These are phyloP conservation scores for Phania funesta DNA, from an alignment of 2,888 invertebrate species.

Conservation along the genomic window DNA sequence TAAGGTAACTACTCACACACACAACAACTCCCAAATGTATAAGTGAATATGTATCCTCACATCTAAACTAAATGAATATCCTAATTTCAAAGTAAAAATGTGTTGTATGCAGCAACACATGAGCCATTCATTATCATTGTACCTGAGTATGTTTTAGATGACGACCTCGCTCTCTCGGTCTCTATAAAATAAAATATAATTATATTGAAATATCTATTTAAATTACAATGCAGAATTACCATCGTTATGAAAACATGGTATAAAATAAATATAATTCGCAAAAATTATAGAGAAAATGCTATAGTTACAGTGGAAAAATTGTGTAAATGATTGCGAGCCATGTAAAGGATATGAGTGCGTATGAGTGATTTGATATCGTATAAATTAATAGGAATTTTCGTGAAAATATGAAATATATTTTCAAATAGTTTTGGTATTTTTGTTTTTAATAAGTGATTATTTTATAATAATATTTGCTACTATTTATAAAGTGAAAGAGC, in stretches of 20 bases:
- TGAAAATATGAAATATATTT: not conserved
- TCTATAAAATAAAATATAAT: slow-evolving; percentile 17
- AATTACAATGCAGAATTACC: slow-evolving; percentile 27
- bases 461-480: not conserved
- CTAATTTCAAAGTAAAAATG: slow-evolving; percentile 11
- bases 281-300: not conserved
- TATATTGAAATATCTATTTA: slow-evolving; percentile 40
- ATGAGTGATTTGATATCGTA: not conserved
- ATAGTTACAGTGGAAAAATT: not conserved
- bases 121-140: slow-evolving; percentile 30
- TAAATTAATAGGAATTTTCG: not conserved
- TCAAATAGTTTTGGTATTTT: not conserved
- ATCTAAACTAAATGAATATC: slow-evolving; percentile 28
- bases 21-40: not conserved
- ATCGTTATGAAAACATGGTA: slow-evolving; percentile 10
- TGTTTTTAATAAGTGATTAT: not conserved
- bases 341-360: not conserved
- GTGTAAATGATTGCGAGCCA: not conserved
- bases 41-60: not conserved
- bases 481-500: not conserved
- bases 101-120: not conserved
- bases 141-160: not conserved
- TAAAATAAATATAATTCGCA: slow-evolving; percentile 16
- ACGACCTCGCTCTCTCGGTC: too few relatives aligned
- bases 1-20: not conserved